These are phyloP conservation scores for Drosophila recens DNA, from an alignment of 2,888 invertebrate species.

Conservation along the genomic window DNA sequence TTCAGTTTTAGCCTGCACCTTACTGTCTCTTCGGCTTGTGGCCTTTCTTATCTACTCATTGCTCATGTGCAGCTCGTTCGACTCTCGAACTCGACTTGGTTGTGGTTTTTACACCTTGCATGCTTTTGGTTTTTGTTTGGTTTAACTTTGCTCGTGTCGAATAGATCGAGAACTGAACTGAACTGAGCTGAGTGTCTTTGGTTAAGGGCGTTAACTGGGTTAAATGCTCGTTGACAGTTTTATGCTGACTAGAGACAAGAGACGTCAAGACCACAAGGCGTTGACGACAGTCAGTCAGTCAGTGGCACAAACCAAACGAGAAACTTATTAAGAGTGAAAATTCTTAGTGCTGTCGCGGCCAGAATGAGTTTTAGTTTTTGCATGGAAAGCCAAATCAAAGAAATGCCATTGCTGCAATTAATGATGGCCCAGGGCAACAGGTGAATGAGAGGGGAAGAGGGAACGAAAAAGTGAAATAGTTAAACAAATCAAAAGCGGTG, in stretches of 20 bases:
- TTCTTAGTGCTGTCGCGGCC: slow-evolving; percentile 46
- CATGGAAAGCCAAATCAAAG: slow-evolving; percentile 63
- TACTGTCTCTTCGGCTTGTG: slow-evolving; percentile 52
- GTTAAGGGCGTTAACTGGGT: slow-evolving; percentile 78
- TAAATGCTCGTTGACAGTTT: slow-evolving; percentile 77
- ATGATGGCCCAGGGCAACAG: slow-evolving; percentile 37
- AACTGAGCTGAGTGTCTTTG: slow-evolving; percentile 39
- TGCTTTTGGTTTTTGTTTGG: slow-evolving; percentile 37
- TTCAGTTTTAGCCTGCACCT: slow-evolving; percentile 45
- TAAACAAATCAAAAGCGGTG: slow-evolving; percentile 57
- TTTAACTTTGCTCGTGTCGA: slow-evolving; percentile 50
- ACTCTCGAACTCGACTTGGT: slow-evolving; percentile 20
- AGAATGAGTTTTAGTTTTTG: slow-evolving; percentile 64
- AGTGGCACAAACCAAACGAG: slow-evolving; percentile 75
- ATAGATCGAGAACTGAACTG: slow-evolving; percentile 38
- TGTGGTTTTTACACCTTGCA: slow-evolving; percentile 70
- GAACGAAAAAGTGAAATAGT: slow-evolving; percentile 65
- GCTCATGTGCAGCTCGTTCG: slow-evolving; percentile 44
- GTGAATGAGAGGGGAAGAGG: not conserved
- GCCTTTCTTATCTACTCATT: slow-evolving; percentile 60
- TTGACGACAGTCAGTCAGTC: slow-evolving; percentile 74
- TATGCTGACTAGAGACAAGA: slow-evolving; percentile 57
- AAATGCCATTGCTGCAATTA: slow-evolving; percentile 61
- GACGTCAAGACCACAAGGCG: slow-evolving; percentile 47
- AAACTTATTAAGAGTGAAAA: slow-evolving; percentile 79